Base-by-base conservation (phyloP, 2,888 invertebrate species). In the Drosophila diplacantha region DNA sequence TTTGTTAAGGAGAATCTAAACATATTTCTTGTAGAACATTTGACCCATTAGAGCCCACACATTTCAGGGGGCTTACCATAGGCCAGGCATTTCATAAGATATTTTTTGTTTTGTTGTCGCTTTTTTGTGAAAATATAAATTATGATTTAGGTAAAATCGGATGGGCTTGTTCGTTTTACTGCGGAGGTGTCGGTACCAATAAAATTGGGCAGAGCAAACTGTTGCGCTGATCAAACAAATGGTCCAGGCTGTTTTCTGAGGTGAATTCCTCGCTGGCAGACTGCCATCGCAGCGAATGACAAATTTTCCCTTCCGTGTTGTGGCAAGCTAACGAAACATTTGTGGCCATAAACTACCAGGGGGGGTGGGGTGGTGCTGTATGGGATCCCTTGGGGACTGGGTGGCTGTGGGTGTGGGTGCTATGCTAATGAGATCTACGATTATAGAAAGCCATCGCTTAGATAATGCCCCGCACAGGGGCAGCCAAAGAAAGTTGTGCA, bases 401-500 rank as follows among this genome's bases (percentile, higher is more conserved):
- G 54, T 38, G 39, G 54, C 37, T 16, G 47, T 31, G 38, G 18
- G 4, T 20, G 38, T 14, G 44, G 32, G 18, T 32, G 52, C 46
- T 22, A 69, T 72, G 77, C 71, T 74, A 73, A 76, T 71, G 50
- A 60, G 50, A 46, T 53, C 12, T 52, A 51, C 61, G 61, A 52
- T 51, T 62, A 62, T 62, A 61, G 60, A 62, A 62, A 61, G 61
- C 29, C 34, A 53, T 53, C 22, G 52, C 37, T 62, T 62, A 62
- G 62, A 62, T 62, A 62, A 62, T 50, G 16, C 29, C 55, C n/a
- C 16, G 3, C 22, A 54, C 78, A 43, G 35, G 50, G 29, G 11
- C 11, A 57, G 8, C 38, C 37, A 72, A 78, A 75, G 77, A 78
- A 78, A 81, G 78, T 80, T 58, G 53, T 46, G 34, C 54, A 35